Evolutionary conservation across 2,888 invertebrate species (phyloP).

Genomic region (Salticus scenicus): DNA sequence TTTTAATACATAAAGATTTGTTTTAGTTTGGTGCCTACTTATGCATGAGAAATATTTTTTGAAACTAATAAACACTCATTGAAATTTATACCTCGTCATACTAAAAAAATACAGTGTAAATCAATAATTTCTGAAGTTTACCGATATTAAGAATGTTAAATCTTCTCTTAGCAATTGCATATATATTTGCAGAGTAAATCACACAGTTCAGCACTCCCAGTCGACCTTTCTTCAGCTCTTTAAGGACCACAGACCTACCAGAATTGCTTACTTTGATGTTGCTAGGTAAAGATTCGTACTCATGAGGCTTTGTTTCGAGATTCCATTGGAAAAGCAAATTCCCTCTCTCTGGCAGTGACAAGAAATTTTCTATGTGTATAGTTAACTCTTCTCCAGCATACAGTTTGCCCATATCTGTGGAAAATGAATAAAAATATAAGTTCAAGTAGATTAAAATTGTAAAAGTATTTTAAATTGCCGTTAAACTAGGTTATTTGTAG

Average conservation of each 20-base stretch:
- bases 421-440: background rate
- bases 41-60: too few relatives aligned
- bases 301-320: background rate
- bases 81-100: too few relatives aligned
- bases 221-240: slow-evolving; percentile 26
- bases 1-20: too few relatives aligned
- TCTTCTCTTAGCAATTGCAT: slow-evolving; percentile 45
- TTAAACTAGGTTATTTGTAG: too few relatives aligned
- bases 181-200: slow-evolving; percentile 34
- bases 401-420: slow-evolving; percentile 41
- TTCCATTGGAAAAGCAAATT: slow-evolving; percentile 39
- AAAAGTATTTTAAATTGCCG: too few relatives aligned
- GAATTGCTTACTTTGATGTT: slow-evolving; percentile 49
- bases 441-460: too few relatives aligned
- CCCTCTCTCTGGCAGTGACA: slow-evolving; percentile 43
- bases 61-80: too few relatives aligned
- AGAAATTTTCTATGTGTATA: slow-evolving; percentile 54
- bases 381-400: slow-evolving; percentile 44
- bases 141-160: slow-evolving; percentile 30
- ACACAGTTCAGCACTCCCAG: slow-evolving; percentile 23
- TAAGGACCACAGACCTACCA: slow-evolving; percentile 31
- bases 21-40: too few relatives aligned
- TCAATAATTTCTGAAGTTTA: background rate
- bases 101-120: background rate
- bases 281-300: slow-evolving; percentile 23